Evolutionary conservation across 2,888 invertebrate species (phyloP), one percentile per base, ranked within the genome.

Genomic region (Morinoia aosen): DNA sequence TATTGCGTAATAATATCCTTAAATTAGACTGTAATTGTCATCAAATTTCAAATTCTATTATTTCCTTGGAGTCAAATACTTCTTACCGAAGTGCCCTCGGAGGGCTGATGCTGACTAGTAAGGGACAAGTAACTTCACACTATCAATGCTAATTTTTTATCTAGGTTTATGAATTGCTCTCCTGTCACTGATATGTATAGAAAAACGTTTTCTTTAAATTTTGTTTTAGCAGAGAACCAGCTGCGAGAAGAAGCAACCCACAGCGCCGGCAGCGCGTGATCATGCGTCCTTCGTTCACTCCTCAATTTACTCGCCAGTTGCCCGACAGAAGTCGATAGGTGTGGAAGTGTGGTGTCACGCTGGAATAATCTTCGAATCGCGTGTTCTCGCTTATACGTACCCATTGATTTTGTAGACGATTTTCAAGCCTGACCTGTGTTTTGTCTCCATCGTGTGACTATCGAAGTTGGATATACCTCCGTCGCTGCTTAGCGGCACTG

Each of bases 201-300:
- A 40, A 90, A 48, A 14, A 19, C 40, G 90, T 39, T 40, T 39
- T 40, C 4, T 90, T 90, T 40, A 40, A 0, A 48, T 90, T 76
- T 76, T 0, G 90, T 39, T 39, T 90, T 90, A 40, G 33, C 40
- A 14, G 14, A 39, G 90, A 48, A 90, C 48, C 39, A 48, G 48
- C 90, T 48, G 39, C 14, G 90, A 90, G 90, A 90, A 90, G 90
- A 90, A 93, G n/a, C 93, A 93, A 93, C 93, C 93, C 93, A 93
- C 93, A 93, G 93, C 48, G 93, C 57, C 57, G 93, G 93, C 93
- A 33, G 93, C 57, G 39, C 56, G 93, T 57, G 93, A 57, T 93
- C 93, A 93, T 93, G 93, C 93, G 93, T 93, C 93, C 57, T 93
- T 56, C 57, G 57, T 93, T 57, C 93, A 56, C 19, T 93, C 57